A percentile compares a stretch with the other conserved stretches of the same genome.
Conservation (phyloP, 2,113 vertebrate species). For the Stegostoma tigrinum region DNA sequence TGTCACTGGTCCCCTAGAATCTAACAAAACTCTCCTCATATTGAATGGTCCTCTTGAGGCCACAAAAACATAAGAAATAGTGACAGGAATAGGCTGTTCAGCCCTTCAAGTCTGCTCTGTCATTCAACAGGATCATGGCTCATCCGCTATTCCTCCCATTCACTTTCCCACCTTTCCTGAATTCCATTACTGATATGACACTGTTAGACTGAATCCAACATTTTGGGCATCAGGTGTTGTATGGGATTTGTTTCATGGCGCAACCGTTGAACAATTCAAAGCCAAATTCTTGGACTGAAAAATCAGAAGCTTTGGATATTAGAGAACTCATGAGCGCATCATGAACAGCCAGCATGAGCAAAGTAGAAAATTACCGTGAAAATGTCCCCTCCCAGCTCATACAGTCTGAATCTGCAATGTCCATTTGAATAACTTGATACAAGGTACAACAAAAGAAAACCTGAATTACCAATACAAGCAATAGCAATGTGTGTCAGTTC, state of each 20-base stretch:
- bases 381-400: neutral
- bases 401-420: neutral
- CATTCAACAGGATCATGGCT: too few species aligned
- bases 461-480: neutral
- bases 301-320: neutral
- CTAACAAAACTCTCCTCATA: too few species aligned
- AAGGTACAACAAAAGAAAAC: neutral
- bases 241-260: neutral
- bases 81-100: too few species aligned
- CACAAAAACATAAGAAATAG: too few species aligned
- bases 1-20: too few species aligned
- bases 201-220: too few species aligned
- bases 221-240: neutral
- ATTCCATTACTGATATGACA: too few species aligned
- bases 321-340: neutral
- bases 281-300: neutral
- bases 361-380: neutral
- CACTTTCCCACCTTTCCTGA: too few species aligned
- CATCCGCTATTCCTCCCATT: too few species aligned
- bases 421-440: neutral
- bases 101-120: too few species aligned
- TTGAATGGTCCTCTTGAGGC: too few species aligned
- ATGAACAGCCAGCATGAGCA: neutral
- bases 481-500: neutral
- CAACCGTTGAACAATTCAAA: neutral